phyloP scores from a whole-genome alignment of 64 coral and sea anemone genomes.

The Platygyra sinensis region DNA sequence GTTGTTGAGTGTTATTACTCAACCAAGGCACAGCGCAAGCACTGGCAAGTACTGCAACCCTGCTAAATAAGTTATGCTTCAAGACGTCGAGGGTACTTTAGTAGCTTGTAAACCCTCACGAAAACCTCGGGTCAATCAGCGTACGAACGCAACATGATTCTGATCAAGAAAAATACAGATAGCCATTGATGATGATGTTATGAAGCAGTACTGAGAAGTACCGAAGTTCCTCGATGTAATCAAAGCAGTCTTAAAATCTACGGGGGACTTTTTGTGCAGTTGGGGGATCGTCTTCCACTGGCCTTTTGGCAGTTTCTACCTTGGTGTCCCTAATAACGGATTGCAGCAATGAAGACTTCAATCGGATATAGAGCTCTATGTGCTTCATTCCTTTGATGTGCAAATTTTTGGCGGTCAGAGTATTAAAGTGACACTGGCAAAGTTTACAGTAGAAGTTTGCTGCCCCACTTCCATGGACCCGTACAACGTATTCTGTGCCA shows the following conservation, averaged over 20 bases:
- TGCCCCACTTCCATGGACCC: constrained; percentile 43
- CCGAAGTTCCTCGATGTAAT: neutral
- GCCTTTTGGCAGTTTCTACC: neutral
- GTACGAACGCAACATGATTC: no score
- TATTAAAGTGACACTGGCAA: constrained; percentile 81
- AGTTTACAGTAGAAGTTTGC: constrained; percentile 81
- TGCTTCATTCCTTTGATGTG: constrained; percentile 89
- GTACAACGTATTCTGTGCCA: constrained; percentile 72
- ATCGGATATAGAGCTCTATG: constrained; percentile 80
- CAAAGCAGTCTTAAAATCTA: neutral
- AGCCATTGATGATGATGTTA: no score
- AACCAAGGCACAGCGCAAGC: no score
- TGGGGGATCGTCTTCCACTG: neutral
- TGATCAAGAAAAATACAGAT: no score
- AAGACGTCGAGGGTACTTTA: no score
- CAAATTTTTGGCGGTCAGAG: constrained; percentile 82
- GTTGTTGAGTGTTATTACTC: no score
- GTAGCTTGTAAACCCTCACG: no score
- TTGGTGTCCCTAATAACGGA: constrained; percentile 49
- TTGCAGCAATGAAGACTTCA: constrained; percentile 70
- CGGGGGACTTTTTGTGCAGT: neutral
- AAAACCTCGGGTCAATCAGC: no score
- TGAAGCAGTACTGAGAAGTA: neutral
- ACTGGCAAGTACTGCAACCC: no score
- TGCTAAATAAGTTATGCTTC: no score